A percentile compares a stretch with the other conserved stretches of the same genome.
These are phyloP conservation scores for Scylla paramamosain DNA, from an alignment of 1,140 invertebrate species.

Conservation along the genomic window DNA sequence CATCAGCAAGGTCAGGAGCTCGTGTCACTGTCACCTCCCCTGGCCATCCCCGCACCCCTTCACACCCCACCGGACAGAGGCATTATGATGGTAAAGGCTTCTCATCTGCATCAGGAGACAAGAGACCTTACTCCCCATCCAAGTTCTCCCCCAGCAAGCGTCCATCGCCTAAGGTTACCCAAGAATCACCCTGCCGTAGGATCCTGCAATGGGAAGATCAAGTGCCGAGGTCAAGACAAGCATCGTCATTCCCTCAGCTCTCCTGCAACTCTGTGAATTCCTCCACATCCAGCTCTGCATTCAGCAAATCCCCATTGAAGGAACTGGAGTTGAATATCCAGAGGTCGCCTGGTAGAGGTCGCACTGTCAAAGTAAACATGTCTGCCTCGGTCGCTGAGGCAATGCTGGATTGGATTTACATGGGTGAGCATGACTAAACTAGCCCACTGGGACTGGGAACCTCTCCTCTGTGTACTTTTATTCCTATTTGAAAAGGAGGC, in stretches of 20 bases:
- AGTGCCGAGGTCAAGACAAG: too few relatives aligned
- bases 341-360: background rate
- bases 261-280: background rate
- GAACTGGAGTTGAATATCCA: background rate
- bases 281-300: background rate
- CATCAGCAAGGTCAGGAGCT: too few relatives aligned
- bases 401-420: constrained; percentile 55
- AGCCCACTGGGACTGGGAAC: too few relatives aligned
- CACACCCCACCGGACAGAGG: too few relatives aligned
- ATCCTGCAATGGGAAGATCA: background rate
- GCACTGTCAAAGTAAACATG: constrained; percentile 24
- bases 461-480: too few relatives aligned
- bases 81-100: background rate
- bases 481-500: too few relatives aligned
- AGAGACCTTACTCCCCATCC: background rate
- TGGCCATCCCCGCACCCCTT: too few relatives aligned
- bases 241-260: background rate
- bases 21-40: too few relatives aligned
- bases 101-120: background rate
- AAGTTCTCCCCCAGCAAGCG: background rate
- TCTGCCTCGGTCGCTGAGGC: constrained; percentile 30
- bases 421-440: background rate
- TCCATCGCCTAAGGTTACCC: background rate
- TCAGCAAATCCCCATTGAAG: background rate
- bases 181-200: background rate